Evolutionary conservation across 2,797 vertebrate genomes (phyloP), one percentile per base, ranked within the genome.

Genomic region (Anas flavirostris): DNA sequence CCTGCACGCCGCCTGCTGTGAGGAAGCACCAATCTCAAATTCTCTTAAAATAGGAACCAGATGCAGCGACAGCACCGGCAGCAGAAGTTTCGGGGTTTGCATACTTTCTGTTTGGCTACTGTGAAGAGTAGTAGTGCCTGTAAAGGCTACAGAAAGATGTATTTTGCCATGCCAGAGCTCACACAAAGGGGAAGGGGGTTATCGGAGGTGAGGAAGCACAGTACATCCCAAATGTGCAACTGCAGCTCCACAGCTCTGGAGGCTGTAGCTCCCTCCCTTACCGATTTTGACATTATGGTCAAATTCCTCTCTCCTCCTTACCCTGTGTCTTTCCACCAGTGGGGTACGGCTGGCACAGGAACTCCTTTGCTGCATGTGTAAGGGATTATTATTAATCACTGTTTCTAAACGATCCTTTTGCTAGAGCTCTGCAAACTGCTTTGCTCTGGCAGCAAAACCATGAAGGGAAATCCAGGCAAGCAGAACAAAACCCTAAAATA

Each of bases 371-470:
- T 75, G 66, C 59, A 55, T 14, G 16, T 66, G 12, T 64, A 78
- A 83, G 39, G 82, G 62, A 83, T 92, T 93, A 84, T 78, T 81
- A 73, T 44, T 68, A 91, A 75, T 17, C 90, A 86, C 41, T 72
- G 37, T 58, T 94, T 66, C 75, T 88, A 91, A 93, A 79, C 0
- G 0, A 74, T 80, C 48, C 5, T 18, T 83, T 75, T 81, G 79
- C 85, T 90, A 50, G 21, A 90, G 79, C 58, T 93, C 76, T 78
- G 85, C 85, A 91, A 91, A 70, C 37, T 91, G 39, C 75, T 82
- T 44, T 72, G n/a, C 48, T 67, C 75, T 78, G 73, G 85, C 69
- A 91, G 87, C 29, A 60, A 78, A 86, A 75, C 64, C 1, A 0
- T 5, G 39, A 81, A 82, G 72, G 66, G 82, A 86, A 93, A 91